Base-by-base conservation (phyloP, 2,888 invertebrate species). In the Eucera pruinosa region DNA sequence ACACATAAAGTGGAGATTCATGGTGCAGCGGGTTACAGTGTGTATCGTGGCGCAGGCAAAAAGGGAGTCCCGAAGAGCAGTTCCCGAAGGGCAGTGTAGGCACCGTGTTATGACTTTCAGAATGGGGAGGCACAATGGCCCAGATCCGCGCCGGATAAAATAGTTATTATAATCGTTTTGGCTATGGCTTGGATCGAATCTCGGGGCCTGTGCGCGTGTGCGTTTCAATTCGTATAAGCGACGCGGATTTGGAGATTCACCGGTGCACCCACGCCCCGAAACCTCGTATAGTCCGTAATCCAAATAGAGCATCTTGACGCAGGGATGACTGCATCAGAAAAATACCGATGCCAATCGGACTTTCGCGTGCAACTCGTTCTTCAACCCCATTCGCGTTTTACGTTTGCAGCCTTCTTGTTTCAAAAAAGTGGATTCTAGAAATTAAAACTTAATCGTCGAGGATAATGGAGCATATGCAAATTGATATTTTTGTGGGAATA, bases 101-200 rank as follows among this genome's bases (percentile, higher is more conserved):
- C 88, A 90, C 88, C 89, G 90, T 92, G 91, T 92, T 92, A 91
- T 92, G 92, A 92, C 92, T 92, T 91, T 91, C 89, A 90, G 90
- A 91, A 90, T 90, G 89, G 91, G 89, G 86, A 91, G 86, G 87
- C 89, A 92, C 92, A 92, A 92, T 92, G 90, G 91, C 84, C 89
- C 91, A 92, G 92, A 92, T 92, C 90, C 87, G 86, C 88, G 88
- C 89, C 88, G 90, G 92, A 92, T 92, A 92, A 92, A 92, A 91
- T 92, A 91, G 91, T 91, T 91, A 91, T 92, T 92, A 92, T 91
- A 91, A 91, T 91, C 91, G 90, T 91, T 90, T 89, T 89, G 89
- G 88, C 86, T 86, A 84, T 86, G 88, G 83, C 75, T 54, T 61
- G 67, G 73, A 84, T 84, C 80, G 84, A 85, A 65, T 43, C 11